phyloP scores from a whole-genome alignment of 2,797 vertebrate genomes.

The Manis javanica region DNA sequence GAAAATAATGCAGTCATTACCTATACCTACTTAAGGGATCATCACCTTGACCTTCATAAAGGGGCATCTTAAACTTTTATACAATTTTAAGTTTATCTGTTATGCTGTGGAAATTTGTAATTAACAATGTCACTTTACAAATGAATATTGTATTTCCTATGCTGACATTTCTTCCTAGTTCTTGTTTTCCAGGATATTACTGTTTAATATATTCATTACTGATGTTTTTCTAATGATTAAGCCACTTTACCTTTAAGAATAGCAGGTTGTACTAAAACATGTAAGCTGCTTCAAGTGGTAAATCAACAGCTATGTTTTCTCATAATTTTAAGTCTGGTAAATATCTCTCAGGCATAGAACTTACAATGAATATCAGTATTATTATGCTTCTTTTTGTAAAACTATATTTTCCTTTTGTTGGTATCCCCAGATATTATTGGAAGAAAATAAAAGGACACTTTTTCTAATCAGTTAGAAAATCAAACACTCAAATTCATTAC shows the following conservation, averaged over 20 bases:
- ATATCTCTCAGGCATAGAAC: conserved; percentile 1
- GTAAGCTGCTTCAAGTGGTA: neutral
- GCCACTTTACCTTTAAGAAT: conserved; percentile 66
- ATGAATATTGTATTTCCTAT: neutral
- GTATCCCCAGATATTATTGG: neutral
- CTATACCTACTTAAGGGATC: conserved; percentile 60
- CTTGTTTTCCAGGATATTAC: conserved; percentile 47
- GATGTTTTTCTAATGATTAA: conserved; percentile 44
- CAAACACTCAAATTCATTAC: conserved; percentile 4
- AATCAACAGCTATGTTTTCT: neutral
- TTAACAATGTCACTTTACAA: conserved; percentile 70
- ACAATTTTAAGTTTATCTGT: conserved; percentile 69
- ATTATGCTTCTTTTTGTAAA: conserved; percentile 5
- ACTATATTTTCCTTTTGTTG: neutral
- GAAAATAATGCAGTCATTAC: conserved; percentile 68
- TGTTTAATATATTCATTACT: conserved; percentile 18
- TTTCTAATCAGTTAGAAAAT: conserved; percentile 45
- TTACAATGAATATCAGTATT: neutral
- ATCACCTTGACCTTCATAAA: conserved; percentile 42
- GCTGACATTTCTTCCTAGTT: neutral
- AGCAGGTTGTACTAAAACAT: conserved; percentile 52
- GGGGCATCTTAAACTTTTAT: conserved; percentile 51
- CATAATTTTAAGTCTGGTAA: neutral
- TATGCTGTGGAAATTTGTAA: conserved; percentile 67
- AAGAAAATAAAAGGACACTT: neutral